phyloP scores from a whole-genome alignment of 1,140 invertebrate species.

The Nomia melanderi region DNA sequence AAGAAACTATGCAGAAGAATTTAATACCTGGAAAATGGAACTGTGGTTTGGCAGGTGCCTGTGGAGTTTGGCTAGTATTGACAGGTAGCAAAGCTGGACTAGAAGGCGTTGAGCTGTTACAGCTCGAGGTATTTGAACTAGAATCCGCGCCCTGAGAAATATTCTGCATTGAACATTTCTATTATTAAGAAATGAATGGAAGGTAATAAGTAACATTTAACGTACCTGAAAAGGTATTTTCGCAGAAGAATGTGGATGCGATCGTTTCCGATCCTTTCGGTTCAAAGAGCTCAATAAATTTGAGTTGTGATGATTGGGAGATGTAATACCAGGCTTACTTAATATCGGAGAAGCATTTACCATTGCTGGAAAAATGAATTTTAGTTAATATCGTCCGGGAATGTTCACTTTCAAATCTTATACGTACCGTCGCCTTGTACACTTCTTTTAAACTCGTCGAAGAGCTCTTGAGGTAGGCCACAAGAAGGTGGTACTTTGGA shows the following conservation, averaged over 20 bases:
- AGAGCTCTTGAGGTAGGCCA: constrained; percentile 91
- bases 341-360: constrained; percentile 76
- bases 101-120: constrained; percentile 97
- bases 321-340: constrained; percentile 74
- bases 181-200: background rate
- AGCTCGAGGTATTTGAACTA: constrained; percentile 96
- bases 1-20: background rate
- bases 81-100: constrained; percentile 90
- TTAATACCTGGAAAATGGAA: constrained; percentile 94
- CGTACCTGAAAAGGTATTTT: constrained; percentile 84
- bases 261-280: constrained; percentile 80
- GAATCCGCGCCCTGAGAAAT: constrained; percentile 86
- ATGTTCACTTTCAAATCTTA: background rate
- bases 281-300: constrained; percentile 71
- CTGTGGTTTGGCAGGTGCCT: constrained; percentile 83
- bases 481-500: constrained; percentile 95
- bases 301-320: constrained; percentile 77
- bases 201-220: background rate
- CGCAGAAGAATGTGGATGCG: constrained; percentile 83
- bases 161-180: background rate
- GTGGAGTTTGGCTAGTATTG: constrained; percentile 81
- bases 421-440: constrained; percentile 83
- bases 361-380: constrained; percentile 63
- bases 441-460: constrained; percentile 89
- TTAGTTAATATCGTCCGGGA: background rate